These are phyloP conservation scores for Hypselothyrea guttata DNA, from an alignment of 2,888 invertebrate genomes.

Conservation along the genomic window DNA sequence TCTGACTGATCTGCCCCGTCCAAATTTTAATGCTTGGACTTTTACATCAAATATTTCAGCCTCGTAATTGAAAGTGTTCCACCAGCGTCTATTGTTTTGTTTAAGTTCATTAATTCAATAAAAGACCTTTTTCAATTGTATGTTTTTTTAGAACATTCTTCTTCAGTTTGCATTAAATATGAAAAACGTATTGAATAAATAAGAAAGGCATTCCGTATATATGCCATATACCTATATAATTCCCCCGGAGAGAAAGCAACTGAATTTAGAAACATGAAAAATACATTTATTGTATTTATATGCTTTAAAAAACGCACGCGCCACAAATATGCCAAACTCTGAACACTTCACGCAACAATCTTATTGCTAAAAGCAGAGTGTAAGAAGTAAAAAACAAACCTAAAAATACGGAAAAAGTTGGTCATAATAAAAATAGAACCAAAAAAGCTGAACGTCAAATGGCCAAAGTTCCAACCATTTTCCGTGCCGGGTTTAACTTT, in stretches of 20 bases:
- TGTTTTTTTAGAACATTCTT: too few relatives aligned
- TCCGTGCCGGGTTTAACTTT: slow-evolving; percentile 32
- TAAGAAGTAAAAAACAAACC: slow-evolving; percentile 18
- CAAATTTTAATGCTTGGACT: too few relatives aligned
- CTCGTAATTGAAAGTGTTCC: too few relatives aligned
- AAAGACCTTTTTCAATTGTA: too few relatives aligned
- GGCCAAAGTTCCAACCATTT: slow-evolving; percentile 53
- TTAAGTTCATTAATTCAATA: too few relatives aligned
- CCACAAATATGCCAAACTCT: slow-evolving; percentile 39
- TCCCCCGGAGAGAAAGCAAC: not conserved
- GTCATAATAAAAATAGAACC: slow-evolving; percentile 47
- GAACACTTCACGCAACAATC: slow-evolving; percentile 29
- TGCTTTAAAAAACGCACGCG: slow-evolving; percentile 7
- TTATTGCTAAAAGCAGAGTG: slow-evolving; percentile 30
- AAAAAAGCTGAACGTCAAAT: slow-evolving; percentile 42
- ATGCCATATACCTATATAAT: too few relatives aligned
- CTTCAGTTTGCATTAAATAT: too few relatives aligned
- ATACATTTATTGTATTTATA: slow-evolving; percentile 2
- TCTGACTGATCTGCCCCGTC: too few relatives aligned
- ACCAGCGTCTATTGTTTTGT: too few relatives aligned
- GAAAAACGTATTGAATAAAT: too few relatives aligned
- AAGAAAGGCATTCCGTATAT: too few relatives aligned
- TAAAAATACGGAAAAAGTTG: slow-evolving; percentile 16
- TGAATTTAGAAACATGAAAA: slow-evolving; percentile 5
- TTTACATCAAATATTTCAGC: too few relatives aligned